Evolutionary conservation across 2,113 vertebrate genomes (phyloP).

Genomic region (Aspiorhynchus laticeps): DNA sequence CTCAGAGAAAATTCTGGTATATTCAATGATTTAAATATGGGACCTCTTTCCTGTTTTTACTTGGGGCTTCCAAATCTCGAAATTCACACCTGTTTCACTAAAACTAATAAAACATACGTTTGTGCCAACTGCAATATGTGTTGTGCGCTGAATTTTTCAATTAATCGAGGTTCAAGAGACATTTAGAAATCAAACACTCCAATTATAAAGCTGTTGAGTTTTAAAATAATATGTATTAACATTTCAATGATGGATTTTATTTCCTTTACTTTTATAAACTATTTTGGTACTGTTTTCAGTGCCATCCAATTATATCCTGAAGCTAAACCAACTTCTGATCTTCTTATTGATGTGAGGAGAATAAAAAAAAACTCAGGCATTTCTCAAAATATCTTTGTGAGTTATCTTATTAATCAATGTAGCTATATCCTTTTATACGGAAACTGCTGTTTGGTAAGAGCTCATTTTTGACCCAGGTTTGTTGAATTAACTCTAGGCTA

Average conservation of each 20-base stretch:
- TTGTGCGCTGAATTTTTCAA: background rate
- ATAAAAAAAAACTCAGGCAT: too few species aligned
- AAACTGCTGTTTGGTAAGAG: background rate
- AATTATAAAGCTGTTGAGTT: too few species aligned
- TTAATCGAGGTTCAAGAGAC: background rate
- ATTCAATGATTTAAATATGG: background rate
- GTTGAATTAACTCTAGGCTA: background rate
- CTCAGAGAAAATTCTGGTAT: background rate
- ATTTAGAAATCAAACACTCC: too few species aligned
- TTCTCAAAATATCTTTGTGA: background rate
- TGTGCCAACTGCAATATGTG: background rate
- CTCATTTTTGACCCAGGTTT: background rate
- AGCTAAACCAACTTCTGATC: too few species aligned
- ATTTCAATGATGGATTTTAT: too few species aligned
- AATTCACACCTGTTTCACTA: background rate
- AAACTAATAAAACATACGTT: background rate
- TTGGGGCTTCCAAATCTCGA: background rate
- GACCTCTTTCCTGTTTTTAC: background rate
- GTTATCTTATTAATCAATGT: background rate
- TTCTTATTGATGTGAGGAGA: too few species aligned
- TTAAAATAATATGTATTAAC: too few species aligned
- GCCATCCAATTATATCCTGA: too few species aligned
- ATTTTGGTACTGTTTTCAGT: too few species aligned
- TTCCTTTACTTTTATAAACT: too few species aligned
- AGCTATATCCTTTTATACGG: background rate